Evolutionary conservation across 2,797 vertebrate species (phyloP), one percentile per base, ranked within the genome.

Genomic region (Remorina albescens): DNA sequence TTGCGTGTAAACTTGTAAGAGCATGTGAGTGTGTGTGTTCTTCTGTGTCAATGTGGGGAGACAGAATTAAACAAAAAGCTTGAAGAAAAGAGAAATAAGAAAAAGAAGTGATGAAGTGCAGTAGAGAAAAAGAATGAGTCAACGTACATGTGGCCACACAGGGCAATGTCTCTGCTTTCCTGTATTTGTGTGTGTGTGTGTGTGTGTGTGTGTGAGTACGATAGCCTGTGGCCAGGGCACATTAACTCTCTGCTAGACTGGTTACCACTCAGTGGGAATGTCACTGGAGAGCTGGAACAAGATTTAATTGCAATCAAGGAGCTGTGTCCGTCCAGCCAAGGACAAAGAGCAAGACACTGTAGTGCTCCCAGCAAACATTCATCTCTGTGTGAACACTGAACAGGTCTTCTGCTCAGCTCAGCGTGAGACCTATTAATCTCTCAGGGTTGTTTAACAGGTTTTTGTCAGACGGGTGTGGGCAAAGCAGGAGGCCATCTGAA

Each of bases 221-320:
- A 94, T 91, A 74, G 87, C 82, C 80, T 75, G 79, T 67, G 81
- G 90, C 74, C 78, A 67, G 71, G 69, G 70, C 36, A 64, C 86
- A 93, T 94, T 94, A 91, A 92, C 86, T 89, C 85, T 84, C 82
- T 87, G 88, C 84, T 87, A 93, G 88, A 92, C 82, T 87, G 90
- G 88, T 89, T 89, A 86, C 86, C 88, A 89, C 86, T 92, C 91
- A 93, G 91, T 83, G 47, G 85, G 83, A 89, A 90, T 82, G 86
- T 78, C 79, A 77, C 83, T 67, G 84, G 86, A 91, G 85, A 90
- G 85, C 83, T 69, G 74, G 86, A 92, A 86, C 85, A 4, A 73
- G 83, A 83, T 89, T 91, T 93, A 92, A 95, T 92, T 92, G 92
- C 90, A 91, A 93, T 93, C 86, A 86, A 86, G 77, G 68, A 79